Base-by-base conservation (phyloP, 2,113 vertebrate species). In the Urocitellus parryii region DNA sequence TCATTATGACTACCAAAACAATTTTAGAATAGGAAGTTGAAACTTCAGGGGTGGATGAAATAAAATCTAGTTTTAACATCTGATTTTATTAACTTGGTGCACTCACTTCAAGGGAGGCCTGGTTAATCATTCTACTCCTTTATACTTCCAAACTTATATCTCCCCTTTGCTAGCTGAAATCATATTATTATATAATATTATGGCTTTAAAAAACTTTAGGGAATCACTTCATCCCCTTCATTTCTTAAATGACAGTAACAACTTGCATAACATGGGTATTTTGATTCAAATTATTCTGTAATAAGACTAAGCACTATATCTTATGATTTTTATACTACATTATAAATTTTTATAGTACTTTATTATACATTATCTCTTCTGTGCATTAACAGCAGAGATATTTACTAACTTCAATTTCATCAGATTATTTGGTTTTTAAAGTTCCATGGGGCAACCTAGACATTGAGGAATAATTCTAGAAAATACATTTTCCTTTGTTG, bases 191-290 rank as follows among this genome's bases (percentile, higher is more conserved):
- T 48, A 89, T 67, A 74, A 85, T 61, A 74, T 77, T 88, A 83
- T 82, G 74, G 80, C 24, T 85, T 67, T 70, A 51, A 63, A 76
- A 81, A 34, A 34, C 27, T 34, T 86, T 24, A 89, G 58, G 11
- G 13, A 10, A 82, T 82, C 48, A 72, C 70, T 76, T 81, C 7
- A n/a, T 61, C 13, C 32, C 48, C 42, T 86, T 68, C 14, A 56
- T 94, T 81, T 95, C 22, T 86, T n/a, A 90, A 90, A 81, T 86
- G 61, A 63, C 24, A 32, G 77, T 76, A 95, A 90, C 39, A 77
- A 53, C 12, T 80, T 81, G 53, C 0, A 0, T 81, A 81, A 90
- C 5, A 45, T 70, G 37, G 82, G 16, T 53, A 34, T 86, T 56
- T 81, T 68, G 45, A 83, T 65, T 14, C 65, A 84, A 20, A 84